These are phyloP conservation scores for Melanerpes aurifrons DNA, from an alignment of 2,113 vertebrate genomes.

Conservation along the genomic window DNA sequence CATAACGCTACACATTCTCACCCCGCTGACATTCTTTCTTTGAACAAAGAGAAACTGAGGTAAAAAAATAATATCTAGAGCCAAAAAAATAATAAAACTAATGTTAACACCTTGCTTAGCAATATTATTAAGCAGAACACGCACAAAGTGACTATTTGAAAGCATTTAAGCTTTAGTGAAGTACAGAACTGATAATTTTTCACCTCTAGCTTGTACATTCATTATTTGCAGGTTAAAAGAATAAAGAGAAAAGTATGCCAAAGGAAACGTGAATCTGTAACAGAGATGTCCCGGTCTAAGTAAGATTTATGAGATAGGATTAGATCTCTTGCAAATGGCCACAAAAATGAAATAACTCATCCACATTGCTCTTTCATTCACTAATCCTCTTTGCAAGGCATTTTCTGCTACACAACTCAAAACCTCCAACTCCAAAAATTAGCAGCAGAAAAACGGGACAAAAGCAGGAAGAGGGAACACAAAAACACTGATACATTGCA, in stretches of 20 bases:
- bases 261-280: not conserved
- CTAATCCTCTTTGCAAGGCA: not conserved
- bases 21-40: not conserved
- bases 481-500: not conserved
- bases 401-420: not conserved
- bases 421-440: not conserved
- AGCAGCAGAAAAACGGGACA: not conserved
- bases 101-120: not conserved
- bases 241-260: not conserved
- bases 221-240: not conserved
- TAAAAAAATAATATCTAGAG: not conserved
- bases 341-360: not conserved
- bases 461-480: not conserved
- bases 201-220: not conserved
- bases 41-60: not conserved
- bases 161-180: not conserved
- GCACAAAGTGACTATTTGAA: not conserved
- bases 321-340: not conserved
- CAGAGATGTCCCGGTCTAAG: not conserved
- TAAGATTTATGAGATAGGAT: not conserved
- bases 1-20: not conserved
- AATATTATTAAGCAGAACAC: not conserved
- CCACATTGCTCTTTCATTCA: not conserved
- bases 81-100: not conserved
- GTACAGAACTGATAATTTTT: not conserved